These are phyloP conservation scores for Muraenolepis orangiensis DNA, from an alignment of 2,797 vertebrate genomes.

Conservation along the genomic window DNA sequence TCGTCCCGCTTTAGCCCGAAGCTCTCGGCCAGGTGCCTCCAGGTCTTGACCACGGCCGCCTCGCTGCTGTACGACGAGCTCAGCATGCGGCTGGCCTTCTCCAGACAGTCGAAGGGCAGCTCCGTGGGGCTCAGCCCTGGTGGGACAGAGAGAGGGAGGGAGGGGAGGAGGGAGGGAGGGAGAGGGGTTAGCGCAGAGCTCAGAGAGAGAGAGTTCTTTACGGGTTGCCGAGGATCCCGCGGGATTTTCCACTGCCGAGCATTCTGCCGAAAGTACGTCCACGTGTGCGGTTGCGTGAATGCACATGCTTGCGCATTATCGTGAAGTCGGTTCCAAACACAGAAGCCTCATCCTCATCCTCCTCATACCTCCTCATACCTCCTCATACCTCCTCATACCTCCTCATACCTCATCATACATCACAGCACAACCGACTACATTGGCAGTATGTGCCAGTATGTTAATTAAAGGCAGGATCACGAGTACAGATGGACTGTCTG, in stretches of 20 bases:
- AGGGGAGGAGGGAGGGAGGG: background rate
- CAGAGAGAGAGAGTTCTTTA: background rate
- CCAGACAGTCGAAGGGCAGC: constrained; percentile 94
- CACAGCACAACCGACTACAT: too few species aligned
- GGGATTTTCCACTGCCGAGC: too few species aligned
- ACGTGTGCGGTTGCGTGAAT: background rate
- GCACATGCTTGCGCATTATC: background rate
- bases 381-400: too few species aligned
- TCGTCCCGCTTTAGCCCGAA: constrained; percentile 96
- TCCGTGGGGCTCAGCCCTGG: constrained; percentile 94
- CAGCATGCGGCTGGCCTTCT: constrained; percentile 97
- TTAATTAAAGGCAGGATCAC: too few species aligned
- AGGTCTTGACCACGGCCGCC: constrained; percentile 95
- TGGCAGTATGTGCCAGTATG: too few species aligned
- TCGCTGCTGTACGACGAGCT: constrained; percentile 97
- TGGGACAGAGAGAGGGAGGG: background rate
- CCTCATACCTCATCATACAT: too few species aligned
- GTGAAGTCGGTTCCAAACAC: too few species aligned
- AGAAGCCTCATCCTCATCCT: too few species aligned
- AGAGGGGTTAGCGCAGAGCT: background rate
- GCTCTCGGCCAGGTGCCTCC: constrained; percentile 96
- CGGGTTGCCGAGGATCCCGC: background rate
- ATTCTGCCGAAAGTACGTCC: background rate
- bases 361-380: too few species aligned
- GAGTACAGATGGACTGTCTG: too few species aligned